A percentile compares a stretch with the other conserved stretches of the same genome.
Conservation (phyloP, 1,140 invertebrate genomes). For the Drusus annulatus region DNA sequence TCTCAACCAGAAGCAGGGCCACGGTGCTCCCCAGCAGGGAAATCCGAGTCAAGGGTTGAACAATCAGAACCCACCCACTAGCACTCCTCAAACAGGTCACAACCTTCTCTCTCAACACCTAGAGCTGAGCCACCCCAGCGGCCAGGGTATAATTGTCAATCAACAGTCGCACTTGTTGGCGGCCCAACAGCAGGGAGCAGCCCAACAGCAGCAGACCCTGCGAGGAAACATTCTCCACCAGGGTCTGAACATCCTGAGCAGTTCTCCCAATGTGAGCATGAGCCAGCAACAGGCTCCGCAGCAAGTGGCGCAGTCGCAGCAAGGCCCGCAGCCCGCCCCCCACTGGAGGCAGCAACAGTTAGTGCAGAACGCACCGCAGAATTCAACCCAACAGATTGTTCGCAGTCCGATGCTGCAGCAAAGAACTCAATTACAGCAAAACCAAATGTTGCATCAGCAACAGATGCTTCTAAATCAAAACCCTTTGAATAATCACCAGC, state of each 20-base stretch:
- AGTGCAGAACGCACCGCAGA: slow-evolving; percentile 64
- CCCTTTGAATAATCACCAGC: slow-evolving; percentile 66
- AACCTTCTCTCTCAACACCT: slow-evolving; percentile 61
- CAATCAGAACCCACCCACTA: slow-evolving; percentile 11
- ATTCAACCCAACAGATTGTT: slow-evolving; percentile 67
- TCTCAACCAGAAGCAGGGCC: slow-evolving; percentile 48
- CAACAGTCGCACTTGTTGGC: slow-evolving; percentile 33
- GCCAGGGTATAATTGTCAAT: slow-evolving; percentile 23
- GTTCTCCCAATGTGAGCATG: slow-evolving; percentile 64
- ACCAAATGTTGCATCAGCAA: slow-evolving; percentile 69
- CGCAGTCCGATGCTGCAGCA: slow-evolving; percentile 68
- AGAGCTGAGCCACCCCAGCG: slow-evolving; percentile 61
- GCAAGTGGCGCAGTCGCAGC: slow-evolving; percentile 62
- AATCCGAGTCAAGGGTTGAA: slow-evolving; percentile 38
- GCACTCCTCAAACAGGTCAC: slow-evolving; percentile 16
- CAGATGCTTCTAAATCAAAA: slow-evolving; percentile 70
- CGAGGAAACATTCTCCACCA: slow-evolving; percentile 62
- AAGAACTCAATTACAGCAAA: slow-evolving; percentile 67
- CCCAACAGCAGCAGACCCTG: slow-evolving; percentile 62
- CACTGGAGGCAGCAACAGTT: slow-evolving; percentile 66
- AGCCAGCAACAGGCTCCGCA: slow-evolving; percentile 48
- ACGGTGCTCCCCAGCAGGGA: slow-evolving; percentile 48
- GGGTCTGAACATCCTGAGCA: slow-evolving; percentile 64
- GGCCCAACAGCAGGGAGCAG: slow-evolving; percentile 52
- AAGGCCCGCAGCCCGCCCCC: slow-evolving; percentile 63